Percentiles rank a stretch among this genome's conserved stretches.
Conservation (phyloP, 2,797 vertebrate species). For the Aplochiton taeniatus region DNA sequence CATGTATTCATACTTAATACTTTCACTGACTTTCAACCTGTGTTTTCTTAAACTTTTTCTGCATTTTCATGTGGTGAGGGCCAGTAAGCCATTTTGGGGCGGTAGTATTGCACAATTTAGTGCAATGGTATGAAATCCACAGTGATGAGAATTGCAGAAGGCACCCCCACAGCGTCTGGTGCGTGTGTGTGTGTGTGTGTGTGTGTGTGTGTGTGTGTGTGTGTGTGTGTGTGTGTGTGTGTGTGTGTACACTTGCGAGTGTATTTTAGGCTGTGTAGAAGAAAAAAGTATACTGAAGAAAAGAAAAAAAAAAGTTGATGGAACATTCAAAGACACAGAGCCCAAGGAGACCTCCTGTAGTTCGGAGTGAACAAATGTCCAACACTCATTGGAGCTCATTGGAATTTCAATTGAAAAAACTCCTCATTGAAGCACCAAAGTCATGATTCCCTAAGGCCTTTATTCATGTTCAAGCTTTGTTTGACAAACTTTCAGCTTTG, state of each 20-base stretch:
- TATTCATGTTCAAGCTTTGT: background rate
- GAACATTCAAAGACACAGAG: background rate
- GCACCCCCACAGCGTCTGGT: background rate
- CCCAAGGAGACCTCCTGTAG: conserved; percentile 2
- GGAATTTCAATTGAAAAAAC: conserved; percentile 4
- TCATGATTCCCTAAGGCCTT: background rate
- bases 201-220: no score
- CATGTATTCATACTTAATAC: no score
- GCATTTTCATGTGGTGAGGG: no score
- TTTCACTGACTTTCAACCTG: no score
- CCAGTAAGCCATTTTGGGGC: no score
- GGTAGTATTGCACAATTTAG: no score
- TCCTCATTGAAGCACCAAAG: background rate
- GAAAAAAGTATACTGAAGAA: background rate
- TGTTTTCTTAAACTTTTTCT: no score
- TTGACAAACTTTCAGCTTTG: conserved; percentile 9
- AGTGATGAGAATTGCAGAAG: background rate
- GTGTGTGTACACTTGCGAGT: no score
- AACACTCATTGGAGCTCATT: background rate
- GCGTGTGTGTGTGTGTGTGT: background rate
- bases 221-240: no score
- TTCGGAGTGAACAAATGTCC: background rate
- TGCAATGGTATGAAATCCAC: background rate
- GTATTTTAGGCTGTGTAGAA: background rate
- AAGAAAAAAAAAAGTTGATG: background rate